phyloP scores from a whole-genome alignment of 2,113 vertebrate genomes.

The Microcebus lehilahytsara region DNA sequence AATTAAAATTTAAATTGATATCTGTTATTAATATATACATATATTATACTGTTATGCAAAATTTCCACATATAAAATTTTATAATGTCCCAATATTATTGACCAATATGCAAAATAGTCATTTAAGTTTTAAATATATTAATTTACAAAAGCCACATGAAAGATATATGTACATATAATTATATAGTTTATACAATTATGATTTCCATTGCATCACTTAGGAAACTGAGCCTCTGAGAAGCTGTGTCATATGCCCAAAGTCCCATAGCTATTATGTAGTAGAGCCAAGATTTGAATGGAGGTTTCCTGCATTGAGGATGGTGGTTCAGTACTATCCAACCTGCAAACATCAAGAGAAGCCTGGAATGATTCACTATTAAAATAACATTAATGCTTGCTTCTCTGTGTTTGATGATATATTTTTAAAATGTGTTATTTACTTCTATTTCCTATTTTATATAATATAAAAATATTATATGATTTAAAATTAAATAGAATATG shows the following conservation, averaged over 20 bases:
- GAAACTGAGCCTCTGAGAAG: neutral
- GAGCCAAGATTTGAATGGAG: neutral
- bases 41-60: neutral
- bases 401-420: neutral
- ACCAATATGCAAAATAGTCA: neutral
- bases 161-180: neutral
- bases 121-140: neutral
- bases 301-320: neutral
- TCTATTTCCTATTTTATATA: neutral
- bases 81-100: neutral
- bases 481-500: neutral
- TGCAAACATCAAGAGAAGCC: neutral
- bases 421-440: neutral
- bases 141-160: neutral
- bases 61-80: neutral
- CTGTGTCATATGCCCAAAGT: neutral
- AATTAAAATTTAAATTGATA: neutral
- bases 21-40: neutral
- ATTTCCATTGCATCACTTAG: neutral
- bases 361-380: neutral
- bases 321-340: neutral
- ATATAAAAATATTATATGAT: neutral
- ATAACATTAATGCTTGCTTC: neutral
- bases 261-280: neutral
- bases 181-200: neutral